Conservation (phyloP, 2,113 vertebrate species). For the Sclerurus mexicanus region DNA sequence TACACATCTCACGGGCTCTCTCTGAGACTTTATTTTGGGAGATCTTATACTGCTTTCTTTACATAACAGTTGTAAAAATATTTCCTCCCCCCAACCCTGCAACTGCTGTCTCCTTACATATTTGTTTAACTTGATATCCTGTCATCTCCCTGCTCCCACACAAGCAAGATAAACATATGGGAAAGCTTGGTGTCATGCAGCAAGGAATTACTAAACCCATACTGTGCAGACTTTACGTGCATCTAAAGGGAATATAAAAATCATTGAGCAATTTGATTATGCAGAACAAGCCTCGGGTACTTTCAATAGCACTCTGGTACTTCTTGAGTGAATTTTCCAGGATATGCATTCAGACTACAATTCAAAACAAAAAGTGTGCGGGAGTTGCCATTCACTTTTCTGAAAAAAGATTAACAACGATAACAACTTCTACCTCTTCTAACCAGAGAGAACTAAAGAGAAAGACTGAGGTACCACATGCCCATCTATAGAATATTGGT, state of each 20-base stretch:
- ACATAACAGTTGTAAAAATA: background rate
- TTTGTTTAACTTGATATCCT: background rate
- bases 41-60: background rate
- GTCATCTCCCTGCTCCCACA: background rate
- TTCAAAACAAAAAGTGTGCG: background rate
- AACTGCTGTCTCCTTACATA: background rate
- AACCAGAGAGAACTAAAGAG: background rate
- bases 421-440: background rate
- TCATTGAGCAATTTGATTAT: background rate
- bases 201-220: background rate
- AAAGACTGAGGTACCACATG: background rate
- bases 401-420: background rate
- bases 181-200: background rate
- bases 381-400: background rate
- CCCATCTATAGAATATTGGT: background rate
- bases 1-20: background rate
- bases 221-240: background rate
- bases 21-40: background rate
- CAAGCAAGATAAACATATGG: background rate
- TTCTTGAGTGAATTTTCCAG: background rate
- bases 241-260: background rate
- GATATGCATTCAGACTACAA: accelerated
- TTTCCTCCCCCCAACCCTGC: accelerated
- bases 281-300: background rate
- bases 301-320: background rate